phyloP scores from a whole-genome alignment of 2,888 invertebrate species.

The Cataglyphis livida region DNA sequence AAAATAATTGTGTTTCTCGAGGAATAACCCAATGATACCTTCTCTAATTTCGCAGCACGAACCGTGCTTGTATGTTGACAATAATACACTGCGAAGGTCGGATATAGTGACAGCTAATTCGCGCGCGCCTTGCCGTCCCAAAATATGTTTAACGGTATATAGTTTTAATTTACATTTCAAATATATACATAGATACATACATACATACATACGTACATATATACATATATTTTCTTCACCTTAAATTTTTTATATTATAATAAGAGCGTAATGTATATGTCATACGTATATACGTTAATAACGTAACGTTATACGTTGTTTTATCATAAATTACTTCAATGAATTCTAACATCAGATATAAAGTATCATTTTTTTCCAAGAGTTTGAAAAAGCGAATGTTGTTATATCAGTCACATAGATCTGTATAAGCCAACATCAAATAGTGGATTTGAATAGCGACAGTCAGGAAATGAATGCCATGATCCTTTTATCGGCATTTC shows the following conservation, averaged over 20 bases:
- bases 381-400: constrained; percentile 25
- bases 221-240: neutral
- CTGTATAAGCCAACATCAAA: constrained; percentile 24
- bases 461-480: constrained; percentile 15
- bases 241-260: neutral
- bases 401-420: constrained; percentile 40
- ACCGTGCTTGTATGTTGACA: neutral
- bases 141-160: no score
- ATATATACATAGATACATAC: no score
- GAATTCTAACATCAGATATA: constrained; percentile 8
- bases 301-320: neutral
- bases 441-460: constrained; percentile 15
- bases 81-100: neutral
- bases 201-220: no score
- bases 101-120: no score
- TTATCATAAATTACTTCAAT: constrained; percentile 8
- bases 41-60: neutral
- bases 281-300: neutral
- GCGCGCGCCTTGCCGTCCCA: no score
- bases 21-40: neutral
- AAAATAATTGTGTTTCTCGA: neutral
- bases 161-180: no score
- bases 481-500: constrained; percentile 24
- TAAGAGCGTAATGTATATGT: neutral
- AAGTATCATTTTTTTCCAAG: constrained; percentile 21